Evolutionary conservation across 1,140 invertebrate genomes (phyloP).

Genomic region (Eurosta solidaginis): DNA sequence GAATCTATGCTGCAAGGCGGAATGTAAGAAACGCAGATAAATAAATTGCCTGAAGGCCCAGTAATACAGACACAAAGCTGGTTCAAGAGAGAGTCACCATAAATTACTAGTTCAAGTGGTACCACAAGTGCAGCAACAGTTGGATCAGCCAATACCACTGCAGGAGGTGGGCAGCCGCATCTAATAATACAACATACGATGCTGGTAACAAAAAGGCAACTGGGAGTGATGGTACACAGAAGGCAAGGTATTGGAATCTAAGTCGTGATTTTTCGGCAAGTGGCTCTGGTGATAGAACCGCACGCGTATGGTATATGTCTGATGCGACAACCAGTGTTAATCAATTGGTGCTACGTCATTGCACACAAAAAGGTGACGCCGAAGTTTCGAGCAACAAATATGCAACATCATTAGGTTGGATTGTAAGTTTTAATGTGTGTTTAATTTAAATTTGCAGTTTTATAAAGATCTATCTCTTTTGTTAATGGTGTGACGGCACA

Average conservation of each 20-base stretch:
- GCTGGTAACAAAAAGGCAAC: constrained; percentile 33
- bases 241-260: constrained; percentile 98
- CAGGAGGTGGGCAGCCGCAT: constrained; percentile 15
- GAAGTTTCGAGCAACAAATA: constrained; percentile 99
- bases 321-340: constrained; percentile 81
- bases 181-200: too few relatives aligned
- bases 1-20: too few relatives aligned
- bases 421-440: constrained; percentile 69
- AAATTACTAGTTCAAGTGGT: neutral
- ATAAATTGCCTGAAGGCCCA: too few relatives aligned
- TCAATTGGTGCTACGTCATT: constrained; percentile 92
- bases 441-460: neutral
- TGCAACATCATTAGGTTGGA: constrained; percentile 99
- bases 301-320: constrained; percentile 98
- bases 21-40: too few relatives aligned
- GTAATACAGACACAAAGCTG: too few relatives aligned
- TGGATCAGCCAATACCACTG: neutral
- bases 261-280: constrained; percentile 94
- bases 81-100: too few relatives aligned
- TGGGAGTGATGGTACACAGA: constrained; percentile 67
- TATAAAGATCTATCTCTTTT: too few relatives aligned
- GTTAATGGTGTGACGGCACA: constrained; percentile 88
- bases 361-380: constrained; percentile 94
- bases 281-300: constrained; percentile 97
- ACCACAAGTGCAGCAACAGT: neutral